phyloP scores from a whole-genome alignment of 30 jellyfish, hydroid and myxozoan genomes.

The Cassiopea andromeda region DNA sequence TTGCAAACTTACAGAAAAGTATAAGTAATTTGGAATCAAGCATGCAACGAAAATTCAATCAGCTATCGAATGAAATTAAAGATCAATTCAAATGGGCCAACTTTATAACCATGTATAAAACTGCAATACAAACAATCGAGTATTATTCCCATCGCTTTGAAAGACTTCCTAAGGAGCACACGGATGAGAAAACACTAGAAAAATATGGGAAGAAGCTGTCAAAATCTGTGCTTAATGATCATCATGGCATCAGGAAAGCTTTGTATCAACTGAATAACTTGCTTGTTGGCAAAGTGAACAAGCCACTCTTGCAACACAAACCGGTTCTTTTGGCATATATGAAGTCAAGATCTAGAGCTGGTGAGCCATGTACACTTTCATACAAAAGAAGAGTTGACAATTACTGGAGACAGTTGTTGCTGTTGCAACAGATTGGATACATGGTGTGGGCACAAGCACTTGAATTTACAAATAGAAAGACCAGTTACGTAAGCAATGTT shows the following conservation, averaged over 20 bases:
- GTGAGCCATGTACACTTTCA: conserved; percentile 35
- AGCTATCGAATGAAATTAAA: not conserved
- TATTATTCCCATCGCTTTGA: conserved; percentile 22
- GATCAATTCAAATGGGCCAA: conserved; percentile 28
- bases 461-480: conserved; percentile 1
- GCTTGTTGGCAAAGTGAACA: conserved; percentile 20
- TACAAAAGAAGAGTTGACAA: conserved; percentile 41
- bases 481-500: not conserved
- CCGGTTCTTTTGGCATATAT: conserved; percentile 41
- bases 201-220: conserved; percentile 39
- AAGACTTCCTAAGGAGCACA: not conserved
- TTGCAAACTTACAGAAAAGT: conserved; percentile 13
- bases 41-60: conserved; percentile 8
- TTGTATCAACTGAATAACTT: conserved; percentile 12
- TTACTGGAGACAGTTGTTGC: conserved; percentile 31
- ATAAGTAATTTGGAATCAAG: conserved; percentile 36
- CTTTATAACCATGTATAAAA: conserved; percentile 1
- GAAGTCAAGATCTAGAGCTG: conserved; percentile 24
- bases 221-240: conserved; percentile 1
- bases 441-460: conserved; percentile 71
- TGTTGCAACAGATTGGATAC: conserved; percentile 56
- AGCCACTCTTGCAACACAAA: conserved; percentile 14
- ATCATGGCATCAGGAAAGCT: conserved; percentile 7
- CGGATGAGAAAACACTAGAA: not conserved
- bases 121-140: conserved; percentile 1